Conservation (phyloP, 2,888 invertebrate species). For the Lasioglossum calceatum region DNA sequence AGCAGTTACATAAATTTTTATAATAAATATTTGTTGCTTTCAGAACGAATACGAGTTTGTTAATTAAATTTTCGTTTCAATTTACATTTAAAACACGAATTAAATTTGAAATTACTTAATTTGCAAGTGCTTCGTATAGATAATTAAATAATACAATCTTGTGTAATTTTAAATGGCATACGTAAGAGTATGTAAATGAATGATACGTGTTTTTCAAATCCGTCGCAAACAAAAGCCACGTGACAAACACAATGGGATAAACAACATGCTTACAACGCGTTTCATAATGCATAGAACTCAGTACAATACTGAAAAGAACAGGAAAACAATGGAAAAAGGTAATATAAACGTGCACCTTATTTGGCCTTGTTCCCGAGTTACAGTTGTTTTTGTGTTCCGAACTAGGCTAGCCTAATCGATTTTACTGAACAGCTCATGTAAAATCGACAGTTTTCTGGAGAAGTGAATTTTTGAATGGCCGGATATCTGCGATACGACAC, state of each 20-base stretch:
- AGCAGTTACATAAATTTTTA: no score
- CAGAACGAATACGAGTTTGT: no score
- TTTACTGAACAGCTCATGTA: not conserved
- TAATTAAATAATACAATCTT: no score
- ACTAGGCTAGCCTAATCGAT: conserved; percentile 8
- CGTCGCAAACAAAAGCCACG: not conserved
- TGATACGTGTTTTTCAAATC: not conserved
- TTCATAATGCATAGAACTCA: not conserved
- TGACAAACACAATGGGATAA: not conserved
- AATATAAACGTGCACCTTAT: not conserved
- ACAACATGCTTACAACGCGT: not conserved
- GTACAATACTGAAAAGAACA: not conserved
- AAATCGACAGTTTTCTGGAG: not conserved
- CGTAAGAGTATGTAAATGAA: not conserved
- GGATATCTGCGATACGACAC: no score
- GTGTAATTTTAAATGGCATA: no score
- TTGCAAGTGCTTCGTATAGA: no score
- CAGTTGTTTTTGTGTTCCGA: not conserved
- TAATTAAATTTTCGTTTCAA: no score
- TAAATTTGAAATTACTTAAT: no score
- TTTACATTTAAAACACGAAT: no score
- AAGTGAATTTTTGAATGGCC: not conserved
- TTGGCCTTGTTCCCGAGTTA: not conserved
- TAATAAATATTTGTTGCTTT: no score
- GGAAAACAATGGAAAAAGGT: not conserved